Evolutionary conservation across 1,140 invertebrate species (phyloP).

Genomic region (Diachasma alloeum): DNA sequence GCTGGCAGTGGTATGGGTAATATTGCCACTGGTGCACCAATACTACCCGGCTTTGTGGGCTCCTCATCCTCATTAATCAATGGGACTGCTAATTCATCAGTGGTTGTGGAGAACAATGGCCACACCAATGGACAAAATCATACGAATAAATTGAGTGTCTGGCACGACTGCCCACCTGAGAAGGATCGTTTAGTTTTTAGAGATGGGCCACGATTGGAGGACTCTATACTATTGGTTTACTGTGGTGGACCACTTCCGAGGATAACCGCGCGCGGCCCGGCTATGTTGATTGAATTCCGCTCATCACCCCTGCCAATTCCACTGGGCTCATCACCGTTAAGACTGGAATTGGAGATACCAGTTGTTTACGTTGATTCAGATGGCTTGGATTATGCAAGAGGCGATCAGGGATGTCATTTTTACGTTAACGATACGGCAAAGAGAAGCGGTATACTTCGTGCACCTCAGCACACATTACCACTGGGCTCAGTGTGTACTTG

Average conservation of each 20-base stretch:
- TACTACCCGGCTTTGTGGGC: not conserved
- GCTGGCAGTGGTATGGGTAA: slow-evolving; percentile 37
- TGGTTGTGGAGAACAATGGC: not conserved
- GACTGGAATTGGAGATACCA: slow-evolving; percentile 84
- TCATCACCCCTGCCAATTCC: slow-evolving; percentile 80
- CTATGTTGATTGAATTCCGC: slow-evolving; percentile 87
- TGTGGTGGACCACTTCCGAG: slow-evolving; percentile 85
- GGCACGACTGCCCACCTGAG: slow-evolving; percentile 83
- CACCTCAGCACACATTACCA: slow-evolving; percentile 83
- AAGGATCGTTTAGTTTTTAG: slow-evolving; percentile 86
- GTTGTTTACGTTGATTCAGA: slow-evolving; percentile 88
- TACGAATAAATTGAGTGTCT: slow-evolving; percentile 74
- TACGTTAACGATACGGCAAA: slow-evolving; percentile 64
- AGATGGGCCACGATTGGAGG: slow-evolving; percentile 81
- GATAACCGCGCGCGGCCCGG: slow-evolving; percentile 74
- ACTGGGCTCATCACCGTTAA: slow-evolving; percentile 71
- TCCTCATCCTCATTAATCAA: not conserved
- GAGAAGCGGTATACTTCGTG: slow-evolving; percentile 72
- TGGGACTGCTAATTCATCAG: not conserved
- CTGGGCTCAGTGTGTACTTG: slow-evolving; percentile 87
- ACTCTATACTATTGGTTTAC: slow-evolving; percentile 84
- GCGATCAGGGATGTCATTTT: slow-evolving; percentile 64
- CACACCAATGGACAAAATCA: slow-evolving; percentile 66
- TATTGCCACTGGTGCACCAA: slow-evolving; percentile 12
- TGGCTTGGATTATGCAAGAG: slow-evolving; percentile 74